Base-by-base conservation (phyloP, 2,797 vertebrate genomes). In the Darevskia nairensis region DNA sequence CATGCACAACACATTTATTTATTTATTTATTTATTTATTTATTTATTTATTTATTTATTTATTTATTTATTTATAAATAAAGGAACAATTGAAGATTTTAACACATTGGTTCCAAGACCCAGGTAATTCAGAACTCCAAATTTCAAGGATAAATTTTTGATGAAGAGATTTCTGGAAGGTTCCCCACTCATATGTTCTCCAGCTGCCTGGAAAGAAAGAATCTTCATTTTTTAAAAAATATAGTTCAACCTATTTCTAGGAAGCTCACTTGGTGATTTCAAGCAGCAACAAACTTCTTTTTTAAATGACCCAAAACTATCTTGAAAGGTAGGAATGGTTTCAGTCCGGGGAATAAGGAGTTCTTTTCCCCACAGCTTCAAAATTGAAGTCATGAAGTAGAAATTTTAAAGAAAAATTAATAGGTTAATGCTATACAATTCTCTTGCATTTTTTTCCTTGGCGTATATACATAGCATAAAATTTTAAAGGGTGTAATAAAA, bases 361-460 rank as follows among this genome's bases (percentile, higher is more conserved):
- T 78, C 1, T 46, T n/a, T 23, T 1, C 23, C 55, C 11, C 44
- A 50, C 29, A 64, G 29, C 66, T 77, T 82, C 46, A 69, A 76
- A 76, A 91, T 7, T 79, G 41, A 85, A 88, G 32, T 59, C 59
- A 84, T 66, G 27, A 74, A 69, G 66, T 74, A 75, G 87, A 86
- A 80, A 11, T 9, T 74, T 72, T 32, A 25, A 66, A 78, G 13
- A 66, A 35, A 84, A 80, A 75, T 69, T 69, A 80, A 83, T 76
- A 44, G 21, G n/a, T 61, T 88, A 86, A 69, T 15, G 17, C 50
- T 11, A 35, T 46, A 50, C 6, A 80, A 32, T 79, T 69, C 75
- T 59, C 19, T 29, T 61, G 75, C 10, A 13, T 1, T 69, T 35
- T 41, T 39, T 15, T 1, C 39, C 25, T 29, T 4, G 61, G 39